Base-by-base conservation (phyloP, 2,113 vertebrate species). In the Dryoscopus gambensis region DNA sequence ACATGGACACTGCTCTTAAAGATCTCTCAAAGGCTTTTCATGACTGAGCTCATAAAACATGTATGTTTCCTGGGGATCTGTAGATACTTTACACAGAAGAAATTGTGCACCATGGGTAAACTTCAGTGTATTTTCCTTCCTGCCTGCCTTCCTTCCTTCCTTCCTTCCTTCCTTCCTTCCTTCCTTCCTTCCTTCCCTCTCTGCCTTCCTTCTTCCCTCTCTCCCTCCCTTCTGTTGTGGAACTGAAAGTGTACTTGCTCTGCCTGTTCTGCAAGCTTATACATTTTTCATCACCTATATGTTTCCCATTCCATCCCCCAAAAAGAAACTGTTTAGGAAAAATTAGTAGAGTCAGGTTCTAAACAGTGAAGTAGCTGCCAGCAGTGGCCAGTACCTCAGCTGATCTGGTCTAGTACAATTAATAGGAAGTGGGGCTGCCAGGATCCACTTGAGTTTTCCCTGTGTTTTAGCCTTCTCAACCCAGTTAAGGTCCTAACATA, bases 151-250 rank as follows among this genome's bases (percentile, higher is more conserved):
- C 14, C 8, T 46, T 2, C n/a, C 30, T 44, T 4, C 28, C 12
- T 39, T 3, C 31, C 37, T 35, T 4, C 20, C 24, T 23, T 3
- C 19, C 7, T 25, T 1, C 16, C 47, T 33, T 3, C 31, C 37
- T 35, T 1, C 12, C 14, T 9, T 1, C 23, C 15, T n/a, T 5
- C 24, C 16, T 53, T 28, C 12, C 25, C 17, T 39, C 14, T 9
- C 7, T 20, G 0, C 5, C 8, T 15, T 1, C 2, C 13, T 7
- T 2, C 25, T 18, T 16, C 1, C 28, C 15, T 11, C 4, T 6
- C 13, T 52, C 2, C 22, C 5, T 59, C 12, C 20, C 30, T 81
- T 59, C 44, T 40, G 3, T 21, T 89, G 10, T 20, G 14, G 46
- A 90, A 74, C 39, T 37, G 30, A 64, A 94, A 65, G 21, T 78